phyloP scores from a whole-genome alignment of 2,113 vertebrate species.

The Pyrgilauda ruficollis region DNA sequence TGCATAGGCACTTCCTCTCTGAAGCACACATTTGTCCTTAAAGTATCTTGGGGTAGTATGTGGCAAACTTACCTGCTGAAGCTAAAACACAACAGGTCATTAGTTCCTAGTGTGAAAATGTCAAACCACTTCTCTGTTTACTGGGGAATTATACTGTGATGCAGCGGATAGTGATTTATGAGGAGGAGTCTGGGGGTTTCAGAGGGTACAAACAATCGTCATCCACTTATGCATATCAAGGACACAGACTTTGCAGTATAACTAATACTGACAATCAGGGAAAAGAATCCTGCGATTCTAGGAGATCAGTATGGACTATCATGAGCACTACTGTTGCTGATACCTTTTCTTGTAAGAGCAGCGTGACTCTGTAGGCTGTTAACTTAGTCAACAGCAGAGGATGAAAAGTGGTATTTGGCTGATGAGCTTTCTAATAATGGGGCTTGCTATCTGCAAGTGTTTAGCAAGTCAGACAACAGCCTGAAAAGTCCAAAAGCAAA shows the following conservation, averaged over 20 bases:
- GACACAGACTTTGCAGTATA: not conserved
- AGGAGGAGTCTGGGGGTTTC: not conserved
- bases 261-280: not conserved
- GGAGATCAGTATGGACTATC: not conserved
- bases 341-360: not conserved
- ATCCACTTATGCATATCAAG: not conserved
- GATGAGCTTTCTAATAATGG: not conserved
- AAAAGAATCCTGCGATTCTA: not conserved
- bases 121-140: not conserved
- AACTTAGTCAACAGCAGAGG: not conserved
- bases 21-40: accelerated
- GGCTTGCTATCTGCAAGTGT: not conserved
- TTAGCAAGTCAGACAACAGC: not conserved
- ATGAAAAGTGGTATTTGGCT: not conserved
- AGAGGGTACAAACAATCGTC: not conserved
- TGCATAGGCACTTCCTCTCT: not conserved
- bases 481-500: not conserved
- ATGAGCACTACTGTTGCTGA: not conserved
- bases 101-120: not conserved
- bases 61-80: not conserved
- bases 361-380: not conserved
- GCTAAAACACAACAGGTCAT: not conserved
- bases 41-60: not conserved
- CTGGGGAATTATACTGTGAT: not conserved
- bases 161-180: not conserved